Base-by-base conservation (phyloP, 2,797 vertebrate species). In the Adelosebastes latens region DNA sequence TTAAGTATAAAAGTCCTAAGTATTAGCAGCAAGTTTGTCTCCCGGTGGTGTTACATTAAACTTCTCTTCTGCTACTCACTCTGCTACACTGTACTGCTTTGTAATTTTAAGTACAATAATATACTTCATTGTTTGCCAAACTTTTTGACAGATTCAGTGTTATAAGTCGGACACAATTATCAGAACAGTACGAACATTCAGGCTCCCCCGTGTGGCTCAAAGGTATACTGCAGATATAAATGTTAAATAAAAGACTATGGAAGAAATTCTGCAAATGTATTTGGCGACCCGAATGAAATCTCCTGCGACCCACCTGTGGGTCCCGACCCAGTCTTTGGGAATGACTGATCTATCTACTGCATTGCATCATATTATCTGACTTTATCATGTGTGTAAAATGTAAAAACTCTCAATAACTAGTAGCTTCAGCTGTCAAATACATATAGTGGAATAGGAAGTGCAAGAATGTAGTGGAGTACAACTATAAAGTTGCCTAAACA, bases 281-380 rank as follows among this genome's bases (percentile, higher is more conserved):
- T 20, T 49, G 18, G 46, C 18, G 46, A 49, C 46, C 46, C 18
- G 7, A 49, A 49, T 49, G 2, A 49, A 20, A 49, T 49, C 7
- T 20, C 0, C 14, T 1, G 42, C 39, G 13, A 42, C 39, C 39
- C 39, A 42, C 39, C 36, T 4, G 36, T 14, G 36, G 12, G 36
- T 39, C 36, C 36, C 12, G 12, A 39, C 36, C 36, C 39, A 42
- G 0, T 9, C 46, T 49, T 49, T 49, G 18, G 46, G 46, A 49
- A 49, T 49, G 18, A 49, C 16, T 49, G 0, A 49, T 49, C 0
- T 49, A 49, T 49, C 0, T 49, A 53, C 20, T 53, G 0, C 49
- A n/a, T 42, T 24, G 24, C 27, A 31, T 60, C 14, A 25, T 31
- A 66, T 64, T 49, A 18, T 36, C 18, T 59, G 34, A 65, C 4